These are phyloP conservation scores for Drosophila seguyi DNA, from an alignment of 1,140 invertebrate genomes.

Conservation along the genomic window DNA sequence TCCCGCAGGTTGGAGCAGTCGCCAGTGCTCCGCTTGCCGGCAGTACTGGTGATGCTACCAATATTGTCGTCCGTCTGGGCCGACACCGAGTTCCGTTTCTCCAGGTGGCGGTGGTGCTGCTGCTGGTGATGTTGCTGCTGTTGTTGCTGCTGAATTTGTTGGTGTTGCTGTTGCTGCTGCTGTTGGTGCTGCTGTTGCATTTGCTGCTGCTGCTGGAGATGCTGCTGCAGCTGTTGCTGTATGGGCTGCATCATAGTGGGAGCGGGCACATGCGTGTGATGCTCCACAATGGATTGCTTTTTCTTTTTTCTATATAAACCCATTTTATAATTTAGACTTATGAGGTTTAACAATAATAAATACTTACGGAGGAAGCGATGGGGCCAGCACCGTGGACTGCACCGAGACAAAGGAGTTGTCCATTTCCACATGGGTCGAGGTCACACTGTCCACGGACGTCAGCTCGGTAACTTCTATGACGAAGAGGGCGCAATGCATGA, in stretches of 20 bases:
- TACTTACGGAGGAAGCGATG: conserved; percentile 77
- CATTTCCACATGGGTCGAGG: conserved; percentile 84
- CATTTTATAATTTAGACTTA: no score
- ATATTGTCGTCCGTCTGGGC: conserved; percentile 82
- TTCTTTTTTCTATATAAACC: conserved; percentile 66
- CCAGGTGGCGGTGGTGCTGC: conserved; percentile 65
- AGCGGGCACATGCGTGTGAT: conserved; percentile 53
- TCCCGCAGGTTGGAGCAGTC: conserved; percentile 72
- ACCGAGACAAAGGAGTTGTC: conserved; percentile 80
- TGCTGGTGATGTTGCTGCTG: conserved; percentile 72
- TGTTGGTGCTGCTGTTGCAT: conserved; percentile 58
- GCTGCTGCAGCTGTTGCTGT: conserved; percentile 75
- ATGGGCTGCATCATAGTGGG: conserved; percentile 77
- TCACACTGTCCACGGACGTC: conserved; percentile 84
- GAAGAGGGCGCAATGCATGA: conserved; percentile 56
- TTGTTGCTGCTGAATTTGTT: conserved; percentile 58
- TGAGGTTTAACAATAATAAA: background rate
- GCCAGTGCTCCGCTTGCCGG: conserved; percentile 50
- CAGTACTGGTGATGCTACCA: conserved; percentile 63
- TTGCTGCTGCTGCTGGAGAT: conserved; percentile 61
- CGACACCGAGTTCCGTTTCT: conserved; percentile 81
- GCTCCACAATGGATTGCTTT: conserved; percentile 69
- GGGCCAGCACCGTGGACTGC: conserved; percentile 72
- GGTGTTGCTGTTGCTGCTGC: conserved; percentile 64
- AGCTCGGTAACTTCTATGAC: conserved; percentile 83